Evolutionary conservation across 2,888 invertebrate genomes (phyloP), one percentile per base, ranked within the genome.

Genomic region (Plemyria rubiginata): DNA sequence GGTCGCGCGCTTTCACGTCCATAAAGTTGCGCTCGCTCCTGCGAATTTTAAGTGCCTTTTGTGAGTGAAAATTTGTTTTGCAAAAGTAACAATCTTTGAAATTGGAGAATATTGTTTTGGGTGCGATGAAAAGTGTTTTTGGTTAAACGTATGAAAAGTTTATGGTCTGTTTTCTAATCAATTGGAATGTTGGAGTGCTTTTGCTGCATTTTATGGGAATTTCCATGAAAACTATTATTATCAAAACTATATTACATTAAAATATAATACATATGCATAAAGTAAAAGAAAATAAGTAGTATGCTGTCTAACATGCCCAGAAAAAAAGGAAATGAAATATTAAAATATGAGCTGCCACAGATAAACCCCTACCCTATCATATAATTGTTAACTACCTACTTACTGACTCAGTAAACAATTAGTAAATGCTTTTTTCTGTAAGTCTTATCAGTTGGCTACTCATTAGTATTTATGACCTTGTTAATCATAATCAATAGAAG

Each of bases 1-100:
- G 81, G 80, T 70, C 82, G 89, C 80, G 84, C 82, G 85, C 75
- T 77, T 78, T 80, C 65, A 67, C 66, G 72, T 59, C 52, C 46
- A 8, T 48, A 16, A 54, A 60, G 59, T 71, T 66, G 54, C 63
- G 67, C 71, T 62, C 67, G 45, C 45, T 69, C 55, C 66, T 79
- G 77, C 75, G 76, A 77, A 77, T 71, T 79, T 67, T 70, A 70
- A 71, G 81, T 79, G 79, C 67, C 75, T 75, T 70, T 74, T 76
- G 77, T 64, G 45, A 16, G 55, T 79, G 71, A 79, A 80, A 80
- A 46, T 29, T 80, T 84, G 79, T 64, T 75, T 76, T 75, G 72
- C 77, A 76, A 75, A 71, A 70, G 66, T 63, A 70, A 67, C 36
- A 64, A 51, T 15, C 40, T 32, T 22, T 59, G 48, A 48, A 57